A percentile compares a stretch with the other conserved stretches of the same genome.
phyloP scores from a whole-genome alignment of 1,140 invertebrate genomes.

The Lepidurus couesii region DNA sequence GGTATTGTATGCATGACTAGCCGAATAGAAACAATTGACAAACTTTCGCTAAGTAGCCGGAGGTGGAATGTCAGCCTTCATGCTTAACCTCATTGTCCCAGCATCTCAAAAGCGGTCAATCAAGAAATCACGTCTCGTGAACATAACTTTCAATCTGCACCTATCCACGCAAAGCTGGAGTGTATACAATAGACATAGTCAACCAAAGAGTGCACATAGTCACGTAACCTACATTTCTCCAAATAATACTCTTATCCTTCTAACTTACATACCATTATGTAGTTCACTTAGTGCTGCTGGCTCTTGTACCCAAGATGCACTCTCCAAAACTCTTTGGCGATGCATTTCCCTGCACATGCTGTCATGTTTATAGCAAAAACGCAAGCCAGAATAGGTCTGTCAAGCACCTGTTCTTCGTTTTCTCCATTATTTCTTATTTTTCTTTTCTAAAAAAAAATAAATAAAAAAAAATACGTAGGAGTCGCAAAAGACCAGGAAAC shows the following conservation, averaged over 20 bases:
- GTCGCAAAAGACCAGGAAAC: neutral
- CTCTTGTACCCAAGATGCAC: neutral
- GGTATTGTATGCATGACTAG: neutral
- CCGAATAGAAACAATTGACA: neutral
- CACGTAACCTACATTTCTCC: slow-evolving; percentile 3
- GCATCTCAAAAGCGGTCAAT: neutral
- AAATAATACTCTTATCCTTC: neutral
- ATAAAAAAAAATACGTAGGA: too few species aligned
- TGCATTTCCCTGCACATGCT: too few species aligned
- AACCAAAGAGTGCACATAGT: neutral
- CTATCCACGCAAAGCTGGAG: neutral
- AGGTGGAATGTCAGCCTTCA: neutral
- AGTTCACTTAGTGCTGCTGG: slow-evolving; percentile 8
- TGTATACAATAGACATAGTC: neutral
- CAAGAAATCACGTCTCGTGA: neutral
- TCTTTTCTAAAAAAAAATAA: neutral
- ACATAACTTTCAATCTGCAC: neutral
- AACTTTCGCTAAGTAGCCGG: slow-evolving; percentile 2
- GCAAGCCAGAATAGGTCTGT: neutral
- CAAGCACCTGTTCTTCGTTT: neutral
- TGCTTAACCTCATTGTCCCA: slow-evolving; percentile 14
- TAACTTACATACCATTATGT: neutral
- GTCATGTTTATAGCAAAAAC: neutral
- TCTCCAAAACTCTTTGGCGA: neutral
- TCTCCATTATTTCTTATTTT: neutral